phyloP scores from a whole-genome alignment of 2,113 vertebrate genomes.

The Dicentrarchus labrax region DNA sequence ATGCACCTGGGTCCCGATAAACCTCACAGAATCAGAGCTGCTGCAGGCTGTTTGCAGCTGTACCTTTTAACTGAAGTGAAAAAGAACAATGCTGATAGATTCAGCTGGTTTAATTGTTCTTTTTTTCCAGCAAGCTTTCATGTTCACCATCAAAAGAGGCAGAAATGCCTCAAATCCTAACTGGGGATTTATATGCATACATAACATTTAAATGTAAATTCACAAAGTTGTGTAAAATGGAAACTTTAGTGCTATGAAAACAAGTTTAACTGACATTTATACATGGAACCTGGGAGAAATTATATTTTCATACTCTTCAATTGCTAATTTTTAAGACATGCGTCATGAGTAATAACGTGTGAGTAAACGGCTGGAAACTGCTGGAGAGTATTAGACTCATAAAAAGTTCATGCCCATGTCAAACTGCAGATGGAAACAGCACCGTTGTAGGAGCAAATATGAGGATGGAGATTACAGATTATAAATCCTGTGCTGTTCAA shows the following conservation, averaged over 20 bases:
- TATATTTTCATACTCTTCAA: not conserved
- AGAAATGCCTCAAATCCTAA: not conserved
- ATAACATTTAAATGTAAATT: not conserved
- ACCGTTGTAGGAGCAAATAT: not conserved
- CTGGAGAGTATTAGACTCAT: slow-evolving; percentile 17
- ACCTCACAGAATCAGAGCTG: not conserved
- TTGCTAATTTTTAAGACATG: slow-evolving; percentile 7
- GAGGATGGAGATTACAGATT: slow-evolving; percentile 15
- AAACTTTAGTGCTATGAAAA: slow-evolving; percentile 4
- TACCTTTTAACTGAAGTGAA: not conserved
- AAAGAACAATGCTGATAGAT: not conserved
- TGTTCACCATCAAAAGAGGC: not conserved
- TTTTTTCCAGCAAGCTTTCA: not conserved
- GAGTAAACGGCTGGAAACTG: slow-evolving; percentile 26
- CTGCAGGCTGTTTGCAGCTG: not conserved
- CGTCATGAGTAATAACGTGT: slow-evolving; percentile 11
- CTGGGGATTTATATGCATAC: not conserved
- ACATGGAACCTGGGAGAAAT: not conserved
- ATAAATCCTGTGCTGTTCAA: no score
- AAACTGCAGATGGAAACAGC: slow-evolving; percentile 37
- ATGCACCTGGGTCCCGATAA: slow-evolving; percentile 15
- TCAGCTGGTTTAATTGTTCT: not conserved
- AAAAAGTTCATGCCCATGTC: slow-evolving; percentile 26
- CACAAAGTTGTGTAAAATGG: not conserved
- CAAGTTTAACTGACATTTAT: slow-evolving; percentile 9